Base-by-base conservation (phyloP, 2,888 invertebrate species). In the Diploptera punctata region DNA sequence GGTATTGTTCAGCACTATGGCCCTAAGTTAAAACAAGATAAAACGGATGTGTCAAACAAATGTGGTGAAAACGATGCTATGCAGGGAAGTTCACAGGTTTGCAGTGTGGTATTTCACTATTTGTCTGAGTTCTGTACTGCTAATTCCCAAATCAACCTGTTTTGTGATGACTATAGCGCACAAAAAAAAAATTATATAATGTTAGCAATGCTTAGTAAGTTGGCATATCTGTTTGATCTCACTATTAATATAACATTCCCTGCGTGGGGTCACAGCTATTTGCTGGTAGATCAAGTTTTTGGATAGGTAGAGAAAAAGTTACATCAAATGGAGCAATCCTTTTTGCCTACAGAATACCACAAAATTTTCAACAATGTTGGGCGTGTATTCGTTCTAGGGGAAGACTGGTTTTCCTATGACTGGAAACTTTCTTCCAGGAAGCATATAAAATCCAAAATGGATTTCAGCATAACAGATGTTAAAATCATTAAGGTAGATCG, bases 361-460 rank as follows among this genome's bases (percentile, higher is more conserved):
- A 69, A 31, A 33, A 68, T 68, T 9, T 68, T 68, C 49, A 31
- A 33, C 68, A 31, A 73, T 10, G 21, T 65, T 3, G 38, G 65
- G n/a, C n/a, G n/a, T n/a, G n/a, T n/a, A n/a, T n/a, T n/a, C n/a
- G n/a, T n/a, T n/a, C n/a, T n/a, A n/a, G n/a, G n/a, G n/a, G n/a
- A n/a, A n/a, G n/a, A n/a, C n/a, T n/a, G n/a, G n/a, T n/a, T n/a
- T n/a, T n/a, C n/a, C n/a, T n/a, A n/a, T n/a, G n/a, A n/a, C n/a
- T n/a, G n/a, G n/a, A n/a, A n/a, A n/a, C n/a, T n/a, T n/a, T n/a
- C n/a, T n/a, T n/a, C n/a, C n/a, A n/a, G n/a, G n/a, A n/a, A n/a
- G n/a, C n/a, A n/a, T n/a, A n/a, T n/a, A n/a, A n/a, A n/a, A n/a
- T n/a, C n/a, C n/a, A n/a, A n/a, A n/a, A n/a, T n/a, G n/a, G n/a